Evolutionary conservation across 2,113 vertebrate genomes (phyloP).

Genomic region (Antidorcas marsupialis): DNA sequence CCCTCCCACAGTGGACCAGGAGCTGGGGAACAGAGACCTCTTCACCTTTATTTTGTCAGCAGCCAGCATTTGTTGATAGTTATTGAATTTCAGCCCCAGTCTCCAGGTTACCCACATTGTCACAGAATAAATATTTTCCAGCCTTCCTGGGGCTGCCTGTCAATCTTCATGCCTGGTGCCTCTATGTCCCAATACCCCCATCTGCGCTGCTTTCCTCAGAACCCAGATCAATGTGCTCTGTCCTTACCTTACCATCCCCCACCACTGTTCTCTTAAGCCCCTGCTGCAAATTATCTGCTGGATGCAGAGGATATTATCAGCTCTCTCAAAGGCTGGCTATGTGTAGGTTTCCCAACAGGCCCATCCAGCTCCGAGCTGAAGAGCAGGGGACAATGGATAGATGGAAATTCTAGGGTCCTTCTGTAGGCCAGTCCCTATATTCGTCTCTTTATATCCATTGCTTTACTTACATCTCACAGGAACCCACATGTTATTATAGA

Average conservation of each 20-base stretch:
- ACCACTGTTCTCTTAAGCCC: background rate
- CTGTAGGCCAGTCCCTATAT: background rate
- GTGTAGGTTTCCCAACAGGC: background rate
- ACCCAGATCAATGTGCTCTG: background rate
- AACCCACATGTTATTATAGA: background rate
- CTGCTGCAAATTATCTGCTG: background rate
- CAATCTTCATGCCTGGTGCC: background rate
- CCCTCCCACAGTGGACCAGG: background rate
- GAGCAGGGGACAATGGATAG: too few relatives aligned
- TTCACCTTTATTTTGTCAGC: background rate
- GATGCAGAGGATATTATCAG: background rate
- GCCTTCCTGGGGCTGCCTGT: background rate
- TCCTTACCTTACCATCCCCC: background rate
- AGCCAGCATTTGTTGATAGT: background rate
- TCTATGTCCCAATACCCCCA: background rate
- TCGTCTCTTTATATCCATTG: background rate
- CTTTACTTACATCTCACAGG: background rate
- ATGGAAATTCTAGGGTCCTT: background rate
- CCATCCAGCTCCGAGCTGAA: background rate
- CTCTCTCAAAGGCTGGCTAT: background rate
- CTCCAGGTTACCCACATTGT: background rate
- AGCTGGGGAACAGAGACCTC: background rate
- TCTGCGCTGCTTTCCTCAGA: background rate
- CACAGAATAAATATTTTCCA: background rate
- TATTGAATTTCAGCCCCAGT: background rate